phyloP scores from a whole-genome alignment of 2,888 invertebrate species.

The Gasteruption jaculator region DNA sequence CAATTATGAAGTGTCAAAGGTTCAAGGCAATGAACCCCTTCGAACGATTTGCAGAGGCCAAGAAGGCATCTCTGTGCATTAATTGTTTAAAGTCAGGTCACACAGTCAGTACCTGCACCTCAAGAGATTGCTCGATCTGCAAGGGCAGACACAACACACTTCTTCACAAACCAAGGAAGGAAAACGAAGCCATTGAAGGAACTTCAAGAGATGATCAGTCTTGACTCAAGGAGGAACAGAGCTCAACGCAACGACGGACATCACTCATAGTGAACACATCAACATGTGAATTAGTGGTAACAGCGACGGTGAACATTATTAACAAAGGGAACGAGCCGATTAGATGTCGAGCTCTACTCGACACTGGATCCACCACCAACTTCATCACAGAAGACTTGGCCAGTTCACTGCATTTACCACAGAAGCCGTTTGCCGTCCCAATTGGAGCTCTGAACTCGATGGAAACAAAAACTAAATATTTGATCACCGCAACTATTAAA shows the following conservation, averaged over 20 bases:
- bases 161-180: not conserved
- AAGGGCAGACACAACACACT: not conserved
- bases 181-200: too few relatives aligned
- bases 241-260: not conserved
- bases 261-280: not conserved
- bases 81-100: slow-evolving; percentile 6
- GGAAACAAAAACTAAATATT: slow-evolving; percentile 5
- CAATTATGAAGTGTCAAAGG: not conserved
- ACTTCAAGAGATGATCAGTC: too few relatives aligned
- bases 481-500: slow-evolving; percentile 6
- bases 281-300: not conserved
- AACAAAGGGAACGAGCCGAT: not conserved
- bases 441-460: slow-evolving; percentile 16
- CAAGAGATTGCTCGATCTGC: slow-evolving; percentile 3
- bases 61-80: not conserved
- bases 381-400: slow-evolving; percentile 19
- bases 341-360: slow-evolving; percentile 14
- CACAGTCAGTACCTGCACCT: not conserved
- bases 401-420: not conserved
- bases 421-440: not conserved
- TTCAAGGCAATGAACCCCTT: not conserved
- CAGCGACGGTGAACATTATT: not conserved
- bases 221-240: not conserved
- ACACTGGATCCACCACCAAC: slow-evolving; percentile 19
- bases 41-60: not conserved